Evolutionary conservation across 35 echinoderm and acorn worm species (phyloP).

Genomic region (Stichopus chloronotus): DNA sequence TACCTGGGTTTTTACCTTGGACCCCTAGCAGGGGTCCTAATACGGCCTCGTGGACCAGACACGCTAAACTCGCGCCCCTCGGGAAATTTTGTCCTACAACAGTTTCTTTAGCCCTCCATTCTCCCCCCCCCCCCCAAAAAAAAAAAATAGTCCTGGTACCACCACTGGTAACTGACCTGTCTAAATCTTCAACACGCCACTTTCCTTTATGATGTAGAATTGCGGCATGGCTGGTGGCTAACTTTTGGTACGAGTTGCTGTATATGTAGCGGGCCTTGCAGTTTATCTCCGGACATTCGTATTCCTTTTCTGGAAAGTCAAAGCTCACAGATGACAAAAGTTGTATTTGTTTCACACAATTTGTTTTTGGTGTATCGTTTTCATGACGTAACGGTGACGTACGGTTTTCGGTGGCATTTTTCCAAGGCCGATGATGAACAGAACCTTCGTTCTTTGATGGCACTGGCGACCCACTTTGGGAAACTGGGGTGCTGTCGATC

Average conservation of each 20-base stretch:
- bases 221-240: constrained; percentile 4
- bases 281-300: constrained; percentile 20
- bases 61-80: no score
- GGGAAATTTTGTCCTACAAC: no score
- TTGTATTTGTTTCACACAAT: constrained; percentile 37
- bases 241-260: constrained; percentile 9
- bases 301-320: constrained; percentile 5
- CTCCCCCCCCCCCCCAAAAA: no score
- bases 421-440: neutral
- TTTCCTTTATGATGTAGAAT: constrained; percentile 49
- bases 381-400: neutral
- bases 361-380: neutral
- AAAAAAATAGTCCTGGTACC: no score
- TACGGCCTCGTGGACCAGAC: no score
- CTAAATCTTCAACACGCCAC: constrained; percentile 1
- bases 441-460: no score
- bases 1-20: no score
- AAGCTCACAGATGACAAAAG: neutral
- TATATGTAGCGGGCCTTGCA: constrained; percentile 17
- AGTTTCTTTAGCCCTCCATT: no score
- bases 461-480: no score
- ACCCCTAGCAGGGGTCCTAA: no score
- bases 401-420: neutral
- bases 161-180: constrained; percentile 1
- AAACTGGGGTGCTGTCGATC: no score